Base-by-base conservation (phyloP, 2,797 vertebrate genomes). In the Chlorospingus semifuscus region DNA sequence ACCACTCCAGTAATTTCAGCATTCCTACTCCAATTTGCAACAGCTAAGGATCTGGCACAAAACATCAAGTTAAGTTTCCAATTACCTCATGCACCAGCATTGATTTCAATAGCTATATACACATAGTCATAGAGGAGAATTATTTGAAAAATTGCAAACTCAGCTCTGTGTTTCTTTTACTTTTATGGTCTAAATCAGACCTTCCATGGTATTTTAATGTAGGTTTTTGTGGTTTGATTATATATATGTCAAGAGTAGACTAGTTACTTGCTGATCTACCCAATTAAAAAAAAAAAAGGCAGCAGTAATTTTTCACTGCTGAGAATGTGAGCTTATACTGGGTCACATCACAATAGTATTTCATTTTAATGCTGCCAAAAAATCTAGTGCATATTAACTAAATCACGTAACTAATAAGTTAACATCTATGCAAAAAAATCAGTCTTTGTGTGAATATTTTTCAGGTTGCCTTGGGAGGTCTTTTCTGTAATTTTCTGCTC, bases 191-290 rank as follows among this genome's bases (percentile, higher is more conserved):
- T 83, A 90, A 94, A 94, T 95, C 95, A 95, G 80, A 93, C 47
- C 52, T 52, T 96, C 87, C 77, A 56, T 70, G 85, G 81, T 81
- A 95, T 93, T 91, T 86, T 82, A 95, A 93, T 57, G 41, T 66
- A 95, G 53, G 41, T 46, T 93, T 95, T 93, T 95, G 95, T 94
- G 94, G 96, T 96, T 97, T 97, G 92, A 96, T 94, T 96, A 71
- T 74, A 82, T n/a, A n/a, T 29, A 74, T 94, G 95, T 93, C 61
- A 93, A 65, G 81, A 86, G 39, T 70, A 93, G 55, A 68, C 65
- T 44, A 86, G 30, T 65, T 72, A 91, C 42, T 90, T 29, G 21
- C 76, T 93, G 64, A 10, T 81, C 87, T 94, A 76, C 32, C 23
- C 83, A 95, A 46, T 75, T 87, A 23, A 72, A 91, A 32, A 72